Percentiles rank a stretch among this genome's conserved stretches.
phyloP scores from a whole-genome alignment of 2,797 vertebrate genomes.

The Xenops minutus region DNA sequence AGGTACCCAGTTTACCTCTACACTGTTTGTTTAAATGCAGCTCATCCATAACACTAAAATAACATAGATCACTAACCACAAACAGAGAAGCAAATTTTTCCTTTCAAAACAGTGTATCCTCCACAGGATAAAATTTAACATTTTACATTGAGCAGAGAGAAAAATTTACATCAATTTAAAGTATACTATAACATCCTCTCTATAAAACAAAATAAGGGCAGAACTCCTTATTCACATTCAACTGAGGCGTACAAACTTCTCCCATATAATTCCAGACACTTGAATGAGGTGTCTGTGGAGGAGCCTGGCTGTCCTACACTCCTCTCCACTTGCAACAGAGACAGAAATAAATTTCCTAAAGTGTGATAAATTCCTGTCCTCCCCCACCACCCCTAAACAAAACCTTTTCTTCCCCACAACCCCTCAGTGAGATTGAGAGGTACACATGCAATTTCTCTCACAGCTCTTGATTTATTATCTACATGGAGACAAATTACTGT shows the following conservation, averaged over 20 bases:
- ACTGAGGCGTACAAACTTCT: neutral
- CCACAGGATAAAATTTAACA: neutral
- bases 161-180: neutral
- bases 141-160: neutral
- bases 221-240: neutral
- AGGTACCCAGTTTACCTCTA: neutral
- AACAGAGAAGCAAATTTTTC: neutral
- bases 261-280: neutral
- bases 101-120: neutral
- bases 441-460: neutral
- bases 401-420: neutral
- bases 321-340: neutral
- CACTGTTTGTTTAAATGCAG: neutral
- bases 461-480: neutral
- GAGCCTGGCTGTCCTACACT: neutral
- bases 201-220: neutral
- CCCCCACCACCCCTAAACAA: neutral
- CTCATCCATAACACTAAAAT: neutral
- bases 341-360: neutral
- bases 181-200: neutral
- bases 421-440: neutral
- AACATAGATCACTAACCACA: neutral
- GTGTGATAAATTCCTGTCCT: neutral
- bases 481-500: neutral
- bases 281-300: neutral